Evolutionary conservation across 2,113 vertebrate species (phyloP), one percentile per base, ranked within the genome.

Genomic region (Tyrannus savana): DNA sequence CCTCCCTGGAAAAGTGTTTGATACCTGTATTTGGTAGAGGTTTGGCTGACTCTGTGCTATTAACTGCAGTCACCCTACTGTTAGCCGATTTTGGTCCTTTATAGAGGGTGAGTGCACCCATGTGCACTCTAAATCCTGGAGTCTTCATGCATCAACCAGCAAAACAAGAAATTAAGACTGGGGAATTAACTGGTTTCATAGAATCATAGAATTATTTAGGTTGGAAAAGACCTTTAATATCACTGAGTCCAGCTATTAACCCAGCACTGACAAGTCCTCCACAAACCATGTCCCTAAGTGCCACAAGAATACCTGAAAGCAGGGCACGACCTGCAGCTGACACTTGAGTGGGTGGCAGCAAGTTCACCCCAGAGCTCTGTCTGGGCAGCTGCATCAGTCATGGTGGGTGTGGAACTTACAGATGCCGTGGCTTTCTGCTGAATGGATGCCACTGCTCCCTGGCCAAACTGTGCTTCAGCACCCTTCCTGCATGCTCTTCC

Each of bases 301-400:
- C 41, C 47, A 8, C 27, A 15, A 27, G 55, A 41, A 21, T 49
- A 25, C 14, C 62, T 31, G 12, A 55, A 19, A 19, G 63, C 47
- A 55, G n/a, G 17, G n/a, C n/a, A 69, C 14, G 13, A 4, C 41
- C 47, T 23, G 47, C 21, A 76, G 49, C 12, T 49, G 79, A 28
- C 9, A 5, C 31, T 19, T 27, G 37, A 37, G 37, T 37, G 79
- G 25, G 30, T 13, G 35, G 56, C 79, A 77, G 25, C 25, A 69
- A 33, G 56, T 24, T 69, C 37, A 58, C 19, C 16, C 58, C 33
- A 37, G 58, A 44, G 13, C 50, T 64, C 25, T 42, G 9, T 62
- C 21, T 37, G 62, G 6, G 47, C n/a, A 47, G n/a, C n/a, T 82
- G 62, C 0, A 1, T 53, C 63, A 49, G 41, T 55, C 2, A 0